Conservation (phyloP, 2,797 vertebrate species). For the Phrynocephalus vlangalii region DNA sequence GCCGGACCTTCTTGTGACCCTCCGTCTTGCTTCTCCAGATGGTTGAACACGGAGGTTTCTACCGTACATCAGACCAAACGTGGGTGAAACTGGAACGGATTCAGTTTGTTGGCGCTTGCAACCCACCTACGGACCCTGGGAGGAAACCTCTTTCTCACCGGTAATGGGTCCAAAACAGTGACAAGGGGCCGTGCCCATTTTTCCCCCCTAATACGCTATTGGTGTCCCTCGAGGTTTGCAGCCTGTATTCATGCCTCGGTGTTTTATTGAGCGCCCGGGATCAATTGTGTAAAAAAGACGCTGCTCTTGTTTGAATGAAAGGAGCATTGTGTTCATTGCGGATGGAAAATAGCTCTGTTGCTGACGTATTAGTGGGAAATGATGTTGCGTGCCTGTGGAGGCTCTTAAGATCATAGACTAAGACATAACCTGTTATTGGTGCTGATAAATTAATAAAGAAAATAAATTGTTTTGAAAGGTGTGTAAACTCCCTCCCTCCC, state of each 20-base stretch:
- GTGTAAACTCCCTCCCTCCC: too few relatives aligned
- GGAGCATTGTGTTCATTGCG: background rate
- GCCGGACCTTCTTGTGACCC: background rate
- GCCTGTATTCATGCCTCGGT: background rate
- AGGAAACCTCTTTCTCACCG: slow-evolving; percentile 97
- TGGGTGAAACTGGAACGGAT: slow-evolving; percentile 99
- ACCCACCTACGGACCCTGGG: slow-evolving; percentile 97
- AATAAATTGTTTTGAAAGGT: too few relatives aligned
- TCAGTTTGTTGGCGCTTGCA: slow-evolving; percentile 99
- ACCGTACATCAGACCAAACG: slow-evolving; percentile 96
- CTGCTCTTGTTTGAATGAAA: too few relatives aligned
- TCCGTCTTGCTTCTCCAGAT: slow-evolving; percentile 79
- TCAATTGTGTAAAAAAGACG: background rate
- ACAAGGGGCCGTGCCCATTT: background rate
- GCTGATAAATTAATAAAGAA: background rate
- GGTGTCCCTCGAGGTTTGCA: background rate
- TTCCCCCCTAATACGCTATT: background rate
- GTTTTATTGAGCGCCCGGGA: background rate
- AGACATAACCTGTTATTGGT: background rate
- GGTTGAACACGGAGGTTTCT: slow-evolving; percentile 99
- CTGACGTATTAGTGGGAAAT: background rate
- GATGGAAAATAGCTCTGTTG: background rate
- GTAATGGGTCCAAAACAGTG: slow-evolving; percentile 71
- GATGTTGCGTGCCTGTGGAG: background rate
- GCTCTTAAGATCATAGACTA: background rate